Conservation (phyloP, 2,113 vertebrate genomes). For the Rhadina sibilatrix region DNA sequence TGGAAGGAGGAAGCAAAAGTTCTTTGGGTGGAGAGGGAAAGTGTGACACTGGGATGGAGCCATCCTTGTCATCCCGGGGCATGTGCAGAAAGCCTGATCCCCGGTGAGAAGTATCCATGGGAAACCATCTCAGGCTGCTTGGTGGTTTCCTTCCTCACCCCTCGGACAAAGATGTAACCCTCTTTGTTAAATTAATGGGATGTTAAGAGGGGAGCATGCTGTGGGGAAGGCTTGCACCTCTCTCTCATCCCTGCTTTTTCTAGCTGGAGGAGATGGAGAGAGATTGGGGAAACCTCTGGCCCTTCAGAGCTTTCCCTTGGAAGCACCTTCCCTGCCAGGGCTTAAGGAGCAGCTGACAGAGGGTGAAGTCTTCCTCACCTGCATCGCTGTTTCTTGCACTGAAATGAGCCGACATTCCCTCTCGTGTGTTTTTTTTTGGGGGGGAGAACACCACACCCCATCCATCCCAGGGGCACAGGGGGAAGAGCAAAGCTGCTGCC, state of each 20-base stretch:
- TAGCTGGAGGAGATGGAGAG: background rate
- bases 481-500: background rate
- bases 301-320: background rate
- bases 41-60: background rate
- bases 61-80: background rate
- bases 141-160: background rate
- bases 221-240: background rate
- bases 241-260: background rate
- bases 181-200: background rate
- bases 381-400: background rate
- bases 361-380: background rate
- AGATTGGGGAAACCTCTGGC: background rate
- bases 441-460: background rate
- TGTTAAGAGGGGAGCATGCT: accelerated
- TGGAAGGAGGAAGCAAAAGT: background rate
- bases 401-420: background rate
- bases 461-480: background rate
- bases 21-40: background rate
- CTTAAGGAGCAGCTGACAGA: background rate
- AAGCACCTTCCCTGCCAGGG: background rate
- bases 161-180: accelerated
- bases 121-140: background rate
- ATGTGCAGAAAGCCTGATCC: background rate
- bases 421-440: accelerated
- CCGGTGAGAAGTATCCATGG: background rate